Percentiles rank a stretch among this genome's conserved stretches.
These are phyloP conservation scores for Muscina levida DNA, from an alignment of 2,888 invertebrate species.

Conservation along the genomic window DNA sequence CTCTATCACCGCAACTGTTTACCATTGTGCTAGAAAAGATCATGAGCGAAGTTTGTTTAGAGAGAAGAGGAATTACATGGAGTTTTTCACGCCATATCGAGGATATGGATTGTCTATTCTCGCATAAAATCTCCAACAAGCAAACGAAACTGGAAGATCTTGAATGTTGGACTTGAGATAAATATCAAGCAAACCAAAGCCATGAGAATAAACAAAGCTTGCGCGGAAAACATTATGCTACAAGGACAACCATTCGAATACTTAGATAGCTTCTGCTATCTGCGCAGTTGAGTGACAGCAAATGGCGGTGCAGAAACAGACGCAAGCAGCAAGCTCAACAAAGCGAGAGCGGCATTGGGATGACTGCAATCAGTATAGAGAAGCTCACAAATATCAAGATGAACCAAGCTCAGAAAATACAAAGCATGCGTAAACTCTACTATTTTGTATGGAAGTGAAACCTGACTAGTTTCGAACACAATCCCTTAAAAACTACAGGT, in stretches of 20 bases:
- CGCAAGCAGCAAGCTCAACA: not conserved
- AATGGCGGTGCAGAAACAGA: not conserved
- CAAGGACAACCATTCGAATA: not conserved
- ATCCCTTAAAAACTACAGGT: not conserved
- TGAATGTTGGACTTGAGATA: conserved; percentile 2
- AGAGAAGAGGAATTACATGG: no score
- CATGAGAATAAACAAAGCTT: not conserved
- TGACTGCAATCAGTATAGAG: not conserved
- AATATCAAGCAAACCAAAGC: not conserved
- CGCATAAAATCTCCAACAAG: not conserved
- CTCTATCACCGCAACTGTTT: no score
- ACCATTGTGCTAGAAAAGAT: no score
- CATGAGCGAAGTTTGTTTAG: no score
- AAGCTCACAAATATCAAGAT: not conserved
- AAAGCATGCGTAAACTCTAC: not conserved
- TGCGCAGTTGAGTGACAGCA: not conserved
- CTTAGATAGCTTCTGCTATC: no score
- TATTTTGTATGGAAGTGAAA: not conserved
- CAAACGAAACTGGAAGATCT: not conserved
- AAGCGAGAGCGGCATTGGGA: not conserved
- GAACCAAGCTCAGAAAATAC: not conserved
- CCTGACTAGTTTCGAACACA: not conserved
- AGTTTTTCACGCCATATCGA: not conserved
- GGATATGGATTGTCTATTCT: not conserved
- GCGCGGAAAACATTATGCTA: not conserved